These are phyloP conservation scores for Peromyscus maniculatus DNA, from an alignment of 2,113 vertebrate species.

Conservation along the genomic window DNA sequence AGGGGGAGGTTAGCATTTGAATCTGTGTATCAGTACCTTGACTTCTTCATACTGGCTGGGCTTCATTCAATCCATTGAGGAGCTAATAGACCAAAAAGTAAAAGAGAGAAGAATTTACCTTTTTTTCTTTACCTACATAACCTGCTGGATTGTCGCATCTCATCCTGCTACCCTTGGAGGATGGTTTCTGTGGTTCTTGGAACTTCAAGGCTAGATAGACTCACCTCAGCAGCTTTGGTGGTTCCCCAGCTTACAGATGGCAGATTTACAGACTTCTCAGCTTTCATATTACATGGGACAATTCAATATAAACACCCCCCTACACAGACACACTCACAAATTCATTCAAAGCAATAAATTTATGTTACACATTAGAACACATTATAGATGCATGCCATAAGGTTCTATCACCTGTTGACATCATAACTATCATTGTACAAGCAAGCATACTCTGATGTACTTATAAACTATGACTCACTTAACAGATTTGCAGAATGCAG, in stretches of 20 bases:
- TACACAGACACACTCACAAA: background rate
- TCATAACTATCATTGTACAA: background rate
- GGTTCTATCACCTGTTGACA: background rate
- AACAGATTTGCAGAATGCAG: background rate
- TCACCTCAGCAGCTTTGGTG: background rate
- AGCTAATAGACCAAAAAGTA: background rate
- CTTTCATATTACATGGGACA: background rate
- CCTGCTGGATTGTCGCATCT: too few relatives aligned
- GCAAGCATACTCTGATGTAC: background rate
- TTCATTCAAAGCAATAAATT: background rate
- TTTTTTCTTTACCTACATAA: background rate
- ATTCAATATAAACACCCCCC: too few relatives aligned
- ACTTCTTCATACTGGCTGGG: background rate
- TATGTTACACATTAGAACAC: background rate
- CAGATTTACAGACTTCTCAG: background rate
- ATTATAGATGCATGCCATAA: background rate
- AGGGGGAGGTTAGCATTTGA: background rate
- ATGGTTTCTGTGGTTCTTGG: background rate
- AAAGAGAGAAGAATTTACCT: too few relatives aligned
- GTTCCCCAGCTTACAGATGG: background rate
- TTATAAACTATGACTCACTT: background rate
- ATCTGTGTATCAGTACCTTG: background rate
- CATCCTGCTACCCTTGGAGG: background rate
- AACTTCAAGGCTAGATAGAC: background rate
- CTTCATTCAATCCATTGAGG: background rate